These are phyloP conservation scores for Melanotaenia parkinsoni DNA, from an alignment of 2,797 vertebrate genomes.

Conservation along the genomic window DNA sequence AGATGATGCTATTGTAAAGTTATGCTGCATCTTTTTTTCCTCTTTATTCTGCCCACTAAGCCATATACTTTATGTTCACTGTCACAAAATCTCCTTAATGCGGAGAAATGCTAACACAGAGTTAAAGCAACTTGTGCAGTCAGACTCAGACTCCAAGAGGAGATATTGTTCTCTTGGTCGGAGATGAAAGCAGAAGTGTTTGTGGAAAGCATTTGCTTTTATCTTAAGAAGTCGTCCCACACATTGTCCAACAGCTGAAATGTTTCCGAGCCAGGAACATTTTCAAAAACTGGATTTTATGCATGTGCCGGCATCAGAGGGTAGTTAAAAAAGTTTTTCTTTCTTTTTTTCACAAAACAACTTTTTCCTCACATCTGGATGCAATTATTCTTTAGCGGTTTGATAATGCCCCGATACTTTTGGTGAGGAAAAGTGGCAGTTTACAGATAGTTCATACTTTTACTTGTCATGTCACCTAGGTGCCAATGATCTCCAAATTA, in stretches of 20 bases:
- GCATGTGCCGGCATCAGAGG: constrained; percentile 76
- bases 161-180: constrained; percentile 78
- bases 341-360: constrained; percentile 36
- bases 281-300: constrained; percentile 69
- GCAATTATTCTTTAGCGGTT: constrained; percentile 79
- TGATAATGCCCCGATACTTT: constrained; percentile 56
- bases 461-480: constrained; percentile 22
- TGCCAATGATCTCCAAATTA: neutral
- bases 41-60: constrained; percentile 16
- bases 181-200: constrained; percentile 79
- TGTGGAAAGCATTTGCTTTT: constrained; percentile 79
- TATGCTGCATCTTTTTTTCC: constrained; percentile 8
- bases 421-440: constrained; percentile 41
- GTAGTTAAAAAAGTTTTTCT: constrained; percentile 37
- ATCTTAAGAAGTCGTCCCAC: constrained; percentile 73
- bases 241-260: constrained; percentile 79
- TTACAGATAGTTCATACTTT: constrained; percentile 48
- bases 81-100: constrained; percentile 34
- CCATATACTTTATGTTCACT: constrained; percentile 16
- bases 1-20: constrained; percentile 54
- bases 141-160: constrained; percentile 64
- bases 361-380: constrained; percentile 83
- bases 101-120: constrained; percentile 50
- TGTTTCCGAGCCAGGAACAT: constrained; percentile 69
- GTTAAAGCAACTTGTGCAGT: constrained; percentile 55